A percentile compares a stretch with the other conserved stretches of the same genome.
Conservation (phyloP, 2,113 vertebrate genomes). For the Stigmatopora nigra region DNA sequence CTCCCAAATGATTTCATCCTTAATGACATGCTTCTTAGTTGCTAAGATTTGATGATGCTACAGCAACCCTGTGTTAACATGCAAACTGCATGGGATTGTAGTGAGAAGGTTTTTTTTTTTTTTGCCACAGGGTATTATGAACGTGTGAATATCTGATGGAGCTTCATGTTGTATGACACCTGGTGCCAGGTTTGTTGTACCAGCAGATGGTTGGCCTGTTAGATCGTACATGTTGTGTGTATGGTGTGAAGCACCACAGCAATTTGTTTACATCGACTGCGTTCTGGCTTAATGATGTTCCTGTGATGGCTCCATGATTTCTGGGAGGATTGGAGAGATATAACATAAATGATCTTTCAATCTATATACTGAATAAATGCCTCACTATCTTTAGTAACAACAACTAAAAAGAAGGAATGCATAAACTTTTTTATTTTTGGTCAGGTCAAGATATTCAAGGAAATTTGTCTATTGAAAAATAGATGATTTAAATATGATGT, state of each 20-base stretch:
- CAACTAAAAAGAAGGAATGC: neutral
- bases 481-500: neutral
- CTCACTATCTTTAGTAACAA: neutral
- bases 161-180: neutral
- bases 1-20: neutral
- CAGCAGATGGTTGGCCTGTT: slow-evolving; percentile 56
- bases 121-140: slow-evolving; percentile 14
- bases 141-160: slow-evolving; percentile 27
- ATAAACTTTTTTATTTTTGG: neutral
- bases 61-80: neutral
- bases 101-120: neutral
- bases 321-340: slow-evolving; percentile 37
- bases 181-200: slow-evolving; percentile 40
- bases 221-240: slow-evolving; percentile 52
- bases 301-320: slow-evolving; percentile 26
- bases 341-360: slow-evolving; percentile 6
- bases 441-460: neutral
- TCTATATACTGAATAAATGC: neutral
- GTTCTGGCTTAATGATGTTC: slow-evolving; percentile 38
- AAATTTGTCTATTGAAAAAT: neutral
- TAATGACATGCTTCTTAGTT: neutral
- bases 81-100: neutral
- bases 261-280: slow-evolving; percentile 48
- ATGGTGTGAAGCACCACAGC: slow-evolving; percentile 54
- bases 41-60: neutral